Conservation (phyloP, 2,888 invertebrate species). For the Ditula angustiorana region DNA sequence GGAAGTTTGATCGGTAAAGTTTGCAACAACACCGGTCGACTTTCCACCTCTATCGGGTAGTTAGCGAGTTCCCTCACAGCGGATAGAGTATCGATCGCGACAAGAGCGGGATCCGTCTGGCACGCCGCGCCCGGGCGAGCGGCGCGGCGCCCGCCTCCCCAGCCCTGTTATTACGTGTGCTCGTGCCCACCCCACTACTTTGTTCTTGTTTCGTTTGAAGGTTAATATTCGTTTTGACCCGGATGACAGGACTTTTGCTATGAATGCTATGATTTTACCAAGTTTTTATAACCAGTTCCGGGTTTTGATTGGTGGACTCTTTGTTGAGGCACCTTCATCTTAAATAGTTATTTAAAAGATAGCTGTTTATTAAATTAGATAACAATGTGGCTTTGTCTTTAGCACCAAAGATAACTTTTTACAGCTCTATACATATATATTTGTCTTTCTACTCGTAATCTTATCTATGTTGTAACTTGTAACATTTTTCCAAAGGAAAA, state of each 20-base stretch:
- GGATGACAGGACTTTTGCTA: slow-evolving; percentile 53
- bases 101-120: slow-evolving; percentile 81
- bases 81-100: slow-evolving; percentile 81
- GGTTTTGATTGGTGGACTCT: slow-evolving; percentile 18
- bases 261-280: slow-evolving; percentile 35
- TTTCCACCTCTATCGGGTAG: slow-evolving; percentile 76
- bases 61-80: slow-evolving; percentile 79
- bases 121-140: slow-evolving; percentile 62
- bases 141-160: slow-evolving; percentile 61
- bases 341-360: slow-evolving; percentile 6
- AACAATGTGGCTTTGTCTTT: neutral
- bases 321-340: slow-evolving; percentile 8
- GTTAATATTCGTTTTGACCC: slow-evolving; percentile 79
- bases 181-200: slow-evolving; percentile 61
- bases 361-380: neutral
- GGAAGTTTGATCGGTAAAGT: slow-evolving; percentile 80
- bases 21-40: slow-evolving; percentile 80
- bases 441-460: neutral
- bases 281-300: slow-evolving; percentile 27
- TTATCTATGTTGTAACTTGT: neutral
- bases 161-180: slow-evolving; percentile 45
- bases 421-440: neutral
- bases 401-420: neutral
- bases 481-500: neutral
- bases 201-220: slow-evolving; percentile 84